Evolutionary conservation across 2,888 invertebrate genomes (phyloP).

Genomic region (Crematogaster levior): DNA sequence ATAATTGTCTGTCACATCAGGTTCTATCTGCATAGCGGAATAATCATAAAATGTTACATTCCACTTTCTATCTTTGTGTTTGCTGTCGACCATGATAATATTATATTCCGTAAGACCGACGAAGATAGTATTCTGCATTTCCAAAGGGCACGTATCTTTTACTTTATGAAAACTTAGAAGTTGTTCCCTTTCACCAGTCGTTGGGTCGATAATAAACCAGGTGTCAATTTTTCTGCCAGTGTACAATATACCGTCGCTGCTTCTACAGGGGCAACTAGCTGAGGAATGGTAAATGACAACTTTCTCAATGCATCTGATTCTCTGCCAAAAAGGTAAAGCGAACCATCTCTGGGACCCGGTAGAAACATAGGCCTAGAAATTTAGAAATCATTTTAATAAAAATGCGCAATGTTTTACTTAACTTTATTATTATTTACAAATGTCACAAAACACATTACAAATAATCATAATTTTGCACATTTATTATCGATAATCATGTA

Average conservation of each 20-base stretch:
- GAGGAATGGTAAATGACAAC: constrained; percentile 98
- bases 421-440: too few relatives aligned
- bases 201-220: constrained; percentile 96
- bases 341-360: constrained; percentile 98
- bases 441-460: too few relatives aligned
- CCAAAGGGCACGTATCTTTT: constrained; percentile 90
- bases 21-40: constrained; percentile 93
- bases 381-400: not conserved
- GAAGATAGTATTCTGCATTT: constrained; percentile 90
- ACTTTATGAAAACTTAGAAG: constrained; percentile 88
- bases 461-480: too few relatives aligned
- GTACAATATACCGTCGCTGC: constrained; percentile 97
- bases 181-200: constrained; percentile 88
- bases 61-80: constrained; percentile 92
- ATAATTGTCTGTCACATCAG: constrained; percentile 93
- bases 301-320: constrained; percentile 93
- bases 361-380: constrained; percentile 92
- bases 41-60: constrained; percentile 99
- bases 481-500: too few relatives aligned
- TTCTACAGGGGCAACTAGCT: constrained; percentile 98
- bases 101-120: constrained; percentile 96
- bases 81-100: constrained; percentile 96
- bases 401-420: too few relatives aligned
- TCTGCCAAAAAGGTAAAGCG: constrained; percentile 94
- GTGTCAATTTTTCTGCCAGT: constrained; percentile 97